A percentile compares a stretch with the other conserved stretches of the same genome.
Conservation (phyloP, 53 echinoderm and acorn worm species). For the Luidia sarsii region DNA sequence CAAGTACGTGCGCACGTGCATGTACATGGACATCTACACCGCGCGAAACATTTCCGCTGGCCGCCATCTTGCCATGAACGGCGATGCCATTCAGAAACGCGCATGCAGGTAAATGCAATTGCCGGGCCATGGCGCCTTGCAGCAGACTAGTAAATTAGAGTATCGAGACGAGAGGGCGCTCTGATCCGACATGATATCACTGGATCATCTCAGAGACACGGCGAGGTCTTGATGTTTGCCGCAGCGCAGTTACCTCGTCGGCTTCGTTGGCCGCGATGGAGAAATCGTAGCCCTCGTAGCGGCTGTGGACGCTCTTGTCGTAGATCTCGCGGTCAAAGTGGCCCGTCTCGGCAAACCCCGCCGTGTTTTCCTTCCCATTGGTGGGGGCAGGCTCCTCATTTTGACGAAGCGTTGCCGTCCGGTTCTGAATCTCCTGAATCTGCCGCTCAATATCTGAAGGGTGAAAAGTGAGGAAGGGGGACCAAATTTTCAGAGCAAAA, state of each 20-base stretch:
- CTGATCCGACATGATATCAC: background rate
- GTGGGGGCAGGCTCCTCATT: constrained; percentile 37
- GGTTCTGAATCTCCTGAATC: constrained; percentile 84
- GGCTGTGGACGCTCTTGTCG: constrained; percentile 74
- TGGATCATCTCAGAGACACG: background rate
- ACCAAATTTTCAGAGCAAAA: too few species aligned
- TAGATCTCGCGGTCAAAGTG: constrained; percentile 94
- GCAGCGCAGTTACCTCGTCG: constrained; percentile 98
- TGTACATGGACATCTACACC: too few species aligned
- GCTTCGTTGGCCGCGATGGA: constrained; percentile 97
- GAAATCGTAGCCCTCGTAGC: constrained; percentile 90
- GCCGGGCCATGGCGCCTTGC: too few species aligned
- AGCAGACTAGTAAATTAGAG: too few species aligned
- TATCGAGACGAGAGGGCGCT: too few species aligned
- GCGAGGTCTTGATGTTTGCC: background rate
- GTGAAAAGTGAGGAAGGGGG: too few species aligned
- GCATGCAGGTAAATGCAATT: too few species aligned
- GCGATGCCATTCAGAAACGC: too few species aligned
- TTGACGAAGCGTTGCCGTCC: constrained; percentile 66
- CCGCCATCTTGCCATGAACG: too few species aligned
- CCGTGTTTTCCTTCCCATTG: constrained; percentile 62
- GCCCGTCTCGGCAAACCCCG: constrained; percentile 80
- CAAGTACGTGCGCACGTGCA: too few species aligned
- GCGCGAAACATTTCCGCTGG: too few species aligned
- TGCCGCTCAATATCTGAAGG: constrained; percentile 92